Evolutionary conservation across 2,888 invertebrate species (phyloP).

Genomic region (Leptinotarsa haldemani): DNA sequence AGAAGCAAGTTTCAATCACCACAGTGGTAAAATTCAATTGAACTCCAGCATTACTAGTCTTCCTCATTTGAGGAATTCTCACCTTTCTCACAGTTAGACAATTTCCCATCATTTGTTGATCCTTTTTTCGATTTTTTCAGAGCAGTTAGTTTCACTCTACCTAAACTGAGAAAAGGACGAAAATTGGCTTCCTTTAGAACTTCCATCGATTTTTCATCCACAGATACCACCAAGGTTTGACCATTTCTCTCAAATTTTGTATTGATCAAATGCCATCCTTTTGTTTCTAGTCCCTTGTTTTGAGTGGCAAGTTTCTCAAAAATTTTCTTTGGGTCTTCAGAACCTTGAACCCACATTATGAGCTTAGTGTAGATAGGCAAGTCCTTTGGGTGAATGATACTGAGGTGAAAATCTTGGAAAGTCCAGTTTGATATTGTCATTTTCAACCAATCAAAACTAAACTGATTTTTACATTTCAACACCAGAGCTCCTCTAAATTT

Average conservation of each 20-base stretch:
- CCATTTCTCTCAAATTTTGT: conserved; percentile 18
- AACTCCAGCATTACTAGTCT: not conserved
- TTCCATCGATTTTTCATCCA: conserved; percentile 20
- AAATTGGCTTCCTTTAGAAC: not conserved
- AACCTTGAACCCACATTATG: conserved; percentile 17
- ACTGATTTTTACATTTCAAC: conserved; percentile 5
- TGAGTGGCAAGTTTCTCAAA: conserved; percentile 18
- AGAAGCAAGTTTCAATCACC: conserved; percentile 10
- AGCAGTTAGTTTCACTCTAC: conserved; percentile 19
- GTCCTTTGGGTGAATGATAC: conserved; percentile 22
- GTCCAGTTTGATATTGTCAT: not conserved
- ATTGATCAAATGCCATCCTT: conserved; percentile 29
- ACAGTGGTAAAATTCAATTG: not conserved
- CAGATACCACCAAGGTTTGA: conserved; percentile 21
- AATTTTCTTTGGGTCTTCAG: conserved; percentile 21
- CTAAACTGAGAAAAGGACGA: conserved; percentile 12
- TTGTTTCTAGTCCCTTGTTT: conserved; percentile 6
- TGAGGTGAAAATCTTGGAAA: conserved; percentile 13
- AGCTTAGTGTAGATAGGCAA: conserved; percentile 28
- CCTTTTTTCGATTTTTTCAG: not conserved
- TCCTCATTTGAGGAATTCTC: not conserved
- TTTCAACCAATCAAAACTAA: conserved; percentile 13
- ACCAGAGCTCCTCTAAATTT: conserved; percentile 27
- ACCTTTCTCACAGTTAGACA: not conserved
- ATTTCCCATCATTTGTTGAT: not conserved